A percentile compares a stretch with the other conserved stretches of the same genome.
Evolutionary conservation across 2,797 vertebrate species (phyloP).

Genomic region (Lutjanus campechanus): DNA sequence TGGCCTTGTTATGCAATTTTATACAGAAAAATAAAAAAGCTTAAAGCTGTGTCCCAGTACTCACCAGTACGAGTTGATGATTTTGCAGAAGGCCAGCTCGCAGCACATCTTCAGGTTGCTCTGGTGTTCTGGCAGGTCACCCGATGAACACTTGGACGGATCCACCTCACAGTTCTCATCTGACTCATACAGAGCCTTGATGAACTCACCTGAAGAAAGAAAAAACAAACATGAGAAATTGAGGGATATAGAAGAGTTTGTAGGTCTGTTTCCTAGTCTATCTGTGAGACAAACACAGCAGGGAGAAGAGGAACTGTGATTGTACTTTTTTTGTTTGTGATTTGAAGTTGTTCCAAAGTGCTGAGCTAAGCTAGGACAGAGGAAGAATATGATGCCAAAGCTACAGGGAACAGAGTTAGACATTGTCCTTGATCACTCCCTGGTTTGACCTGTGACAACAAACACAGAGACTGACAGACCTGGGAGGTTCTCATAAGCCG

Average conservation of each 20-base stretch:
- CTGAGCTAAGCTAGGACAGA: background rate
- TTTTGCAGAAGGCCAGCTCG: constrained; percentile 99
- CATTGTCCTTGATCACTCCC: background rate
- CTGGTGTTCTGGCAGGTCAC: constrained; percentile 95
- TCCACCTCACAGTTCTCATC: constrained; percentile 99
- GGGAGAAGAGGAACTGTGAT: background rate
- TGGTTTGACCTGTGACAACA: constrained; percentile 20
- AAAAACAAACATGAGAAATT: background rate
- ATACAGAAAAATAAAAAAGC: background rate
- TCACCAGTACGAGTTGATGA: constrained; percentile 93
- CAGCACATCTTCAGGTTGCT: constrained; percentile 99
- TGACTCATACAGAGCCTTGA: constrained; percentile 97
- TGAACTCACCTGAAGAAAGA: constrained; percentile 92
- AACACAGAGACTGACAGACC: background rate
- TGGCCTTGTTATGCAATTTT: background rate
- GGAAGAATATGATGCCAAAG: constrained; percentile 7
- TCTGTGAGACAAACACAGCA: background rate
- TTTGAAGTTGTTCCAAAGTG: background rate
- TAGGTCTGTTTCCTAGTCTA: background rate
- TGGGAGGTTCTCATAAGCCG: background rate
- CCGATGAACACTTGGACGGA: constrained; percentile 92
- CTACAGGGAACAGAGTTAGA: constrained; percentile 4
- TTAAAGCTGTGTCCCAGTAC: background rate
- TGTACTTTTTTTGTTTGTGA: background rate
- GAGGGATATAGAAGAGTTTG: background rate